phyloP scores from a whole-genome alignment of 2,888 invertebrate genomes.

The Melinaea menophilus region DNA sequence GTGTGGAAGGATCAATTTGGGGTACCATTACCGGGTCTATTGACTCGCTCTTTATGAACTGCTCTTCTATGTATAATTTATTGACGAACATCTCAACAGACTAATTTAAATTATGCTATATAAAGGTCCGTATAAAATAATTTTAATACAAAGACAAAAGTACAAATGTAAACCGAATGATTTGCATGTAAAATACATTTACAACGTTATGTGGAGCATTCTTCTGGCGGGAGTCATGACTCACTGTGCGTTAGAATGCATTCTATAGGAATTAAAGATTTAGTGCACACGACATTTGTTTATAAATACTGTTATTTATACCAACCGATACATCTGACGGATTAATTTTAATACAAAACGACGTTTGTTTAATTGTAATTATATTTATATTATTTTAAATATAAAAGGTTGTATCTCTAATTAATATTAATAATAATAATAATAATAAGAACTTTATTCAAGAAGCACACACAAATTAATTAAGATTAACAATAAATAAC shows the following conservation, averaged over 20 bases:
- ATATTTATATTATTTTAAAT: background rate
- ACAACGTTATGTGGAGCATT: constrained; percentile 52
- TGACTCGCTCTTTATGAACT: constrained; percentile 44
- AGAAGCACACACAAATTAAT: too few species aligned
- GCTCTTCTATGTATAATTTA: constrained; percentile 27
- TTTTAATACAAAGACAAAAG: background rate
- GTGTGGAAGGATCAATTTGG: constrained; percentile 68
- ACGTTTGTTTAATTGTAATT: background rate
- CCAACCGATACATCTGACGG: too few species aligned
- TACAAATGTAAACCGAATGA: constrained; percentile 12
- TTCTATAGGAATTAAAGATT: constrained; percentile 35
- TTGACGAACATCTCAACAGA: too few species aligned
- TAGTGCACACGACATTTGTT: constrained; percentile 22
- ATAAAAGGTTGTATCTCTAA: too few species aligned
- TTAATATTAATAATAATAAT: too few species aligned
- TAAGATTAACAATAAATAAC: too few species aligned
- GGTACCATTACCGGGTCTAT: constrained; percentile 59
- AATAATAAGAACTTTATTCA: too few species aligned
- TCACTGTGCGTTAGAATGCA: constrained; percentile 42
- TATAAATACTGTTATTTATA: constrained; percentile 10
- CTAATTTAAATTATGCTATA: too few species aligned
- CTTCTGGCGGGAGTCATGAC: constrained; percentile 41
- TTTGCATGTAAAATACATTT: constrained; percentile 29
- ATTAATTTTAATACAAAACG: background rate
- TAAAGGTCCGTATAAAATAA: too few species aligned